These are phyloP conservation scores for Bombus soroeensis DNA, from an alignment of 1,140 invertebrate species.

Conservation along the genomic window DNA sequence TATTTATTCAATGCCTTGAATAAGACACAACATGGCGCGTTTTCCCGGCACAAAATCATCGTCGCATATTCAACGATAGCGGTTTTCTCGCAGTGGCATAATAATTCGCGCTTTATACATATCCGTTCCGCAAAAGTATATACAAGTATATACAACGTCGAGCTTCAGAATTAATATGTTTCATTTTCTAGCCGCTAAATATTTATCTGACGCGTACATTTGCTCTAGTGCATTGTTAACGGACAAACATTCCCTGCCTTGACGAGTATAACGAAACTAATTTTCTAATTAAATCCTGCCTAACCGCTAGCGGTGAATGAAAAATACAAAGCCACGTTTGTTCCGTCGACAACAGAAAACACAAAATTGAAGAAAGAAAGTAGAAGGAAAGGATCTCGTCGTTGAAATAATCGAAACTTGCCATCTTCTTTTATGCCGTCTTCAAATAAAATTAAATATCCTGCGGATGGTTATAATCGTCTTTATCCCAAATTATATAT, in stretches of 20 bases:
- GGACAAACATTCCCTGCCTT: neutral
- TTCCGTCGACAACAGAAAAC: neutral
- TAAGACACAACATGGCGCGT: neutral
- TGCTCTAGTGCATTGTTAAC: slow-evolving; percentile 25
- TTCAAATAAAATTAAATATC: too few species aligned
- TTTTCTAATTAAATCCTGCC: slow-evolving; percentile 20
- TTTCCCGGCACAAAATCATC: neutral
- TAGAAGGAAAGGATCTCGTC: neutral
- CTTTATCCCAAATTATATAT: too few species aligned
- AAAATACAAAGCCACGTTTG: too few species aligned
- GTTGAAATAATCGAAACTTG: neutral
- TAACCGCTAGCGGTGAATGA: too few species aligned
- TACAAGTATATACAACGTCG: neutral
- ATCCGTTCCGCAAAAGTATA: neutral
- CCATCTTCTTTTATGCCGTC: too few species aligned
- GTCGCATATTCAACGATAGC: neutral
- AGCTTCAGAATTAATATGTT: slow-evolving; percentile 41
- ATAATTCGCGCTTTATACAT: slow-evolving; percentile 24
- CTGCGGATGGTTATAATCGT: too few species aligned
- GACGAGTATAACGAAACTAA: neutral
- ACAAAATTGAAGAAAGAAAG: neutral
- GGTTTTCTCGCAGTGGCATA: neutral
- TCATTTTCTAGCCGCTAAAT: slow-evolving; percentile 40
- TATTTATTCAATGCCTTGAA: too few species aligned
- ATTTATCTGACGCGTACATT: slow-evolving; percentile 22